Evolutionary conservation across 2,113 vertebrate species (phyloP).

Genomic region (Oplegnathus fasciatus): DNA sequence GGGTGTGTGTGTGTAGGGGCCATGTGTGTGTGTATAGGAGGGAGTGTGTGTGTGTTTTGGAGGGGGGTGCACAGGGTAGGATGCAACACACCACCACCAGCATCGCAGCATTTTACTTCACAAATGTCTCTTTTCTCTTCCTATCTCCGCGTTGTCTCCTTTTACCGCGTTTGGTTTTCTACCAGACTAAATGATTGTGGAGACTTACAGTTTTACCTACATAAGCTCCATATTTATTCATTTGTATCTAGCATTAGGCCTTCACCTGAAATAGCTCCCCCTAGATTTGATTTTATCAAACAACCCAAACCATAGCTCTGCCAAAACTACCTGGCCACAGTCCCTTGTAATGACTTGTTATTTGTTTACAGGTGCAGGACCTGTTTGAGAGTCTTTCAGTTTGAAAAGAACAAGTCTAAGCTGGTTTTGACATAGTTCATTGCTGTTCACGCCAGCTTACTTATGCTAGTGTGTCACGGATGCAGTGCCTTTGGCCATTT

Average conservation of each 20-base stretch:
- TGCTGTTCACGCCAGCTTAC: slow-evolving; percentile 37
- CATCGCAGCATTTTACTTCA: slow-evolving; percentile 86
- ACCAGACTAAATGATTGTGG: not conserved
- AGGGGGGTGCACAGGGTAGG: not conserved
- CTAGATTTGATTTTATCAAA: slow-evolving; percentile 9
- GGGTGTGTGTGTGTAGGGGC: slow-evolving; percentile 50
- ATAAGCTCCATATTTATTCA: not conserved
- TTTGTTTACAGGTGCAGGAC: slow-evolving; percentile 69
- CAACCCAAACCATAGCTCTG: not conserved
- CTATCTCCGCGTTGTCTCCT: not conserved
- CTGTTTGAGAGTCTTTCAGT: slow-evolving; percentile 61
- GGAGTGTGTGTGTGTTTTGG: slow-evolving; percentile 71
- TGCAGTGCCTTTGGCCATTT: slow-evolving; percentile 36
- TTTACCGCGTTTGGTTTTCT: not conserved
- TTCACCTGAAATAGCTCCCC: not conserved
- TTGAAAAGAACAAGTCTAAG: slow-evolving; percentile 68
- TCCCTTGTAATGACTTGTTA: slow-evolving; percentile 31
- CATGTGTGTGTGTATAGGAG: slow-evolving; percentile 46
- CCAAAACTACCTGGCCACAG: slow-evolving; percentile 23
- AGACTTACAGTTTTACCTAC: not conserved
- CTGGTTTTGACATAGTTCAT: slow-evolving; percentile 54
- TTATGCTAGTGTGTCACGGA: slow-evolving; percentile 24
- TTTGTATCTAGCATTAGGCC: not conserved
- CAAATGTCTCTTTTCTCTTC: slow-evolving; percentile 74
- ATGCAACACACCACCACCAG: slow-evolving; percentile 77